Percentiles rank a stretch among this genome's conserved stretches.
Evolutionary conservation across 2,113 vertebrate genomes (phyloP).

Genomic region (Brachypodius melanocephalos): DNA sequence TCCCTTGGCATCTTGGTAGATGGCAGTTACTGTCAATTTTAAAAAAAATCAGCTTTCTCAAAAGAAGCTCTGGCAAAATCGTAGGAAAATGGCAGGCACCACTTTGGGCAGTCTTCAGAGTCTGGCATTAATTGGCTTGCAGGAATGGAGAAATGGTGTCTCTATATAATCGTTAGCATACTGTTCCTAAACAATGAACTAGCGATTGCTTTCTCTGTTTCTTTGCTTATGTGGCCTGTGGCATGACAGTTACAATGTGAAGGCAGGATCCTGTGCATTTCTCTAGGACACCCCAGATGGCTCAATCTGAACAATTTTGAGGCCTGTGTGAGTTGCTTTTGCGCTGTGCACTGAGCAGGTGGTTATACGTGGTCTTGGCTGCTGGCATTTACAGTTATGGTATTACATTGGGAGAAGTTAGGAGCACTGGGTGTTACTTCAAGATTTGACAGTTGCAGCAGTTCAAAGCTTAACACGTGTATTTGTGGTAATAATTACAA

Average conservation of each 20-base stretch:
- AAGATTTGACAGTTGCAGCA: not conserved
- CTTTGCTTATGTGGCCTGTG: not conserved
- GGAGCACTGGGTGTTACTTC: not conserved
- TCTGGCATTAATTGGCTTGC: not conserved
- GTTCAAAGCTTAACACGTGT: not conserved
- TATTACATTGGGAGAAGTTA: not conserved
- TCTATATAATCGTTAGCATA: not conserved
- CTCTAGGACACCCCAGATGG: not conserved
- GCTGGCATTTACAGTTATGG: not conserved
- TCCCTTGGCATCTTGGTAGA: not conserved
- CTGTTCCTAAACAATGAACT: not conserved
- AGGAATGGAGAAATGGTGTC: not conserved
- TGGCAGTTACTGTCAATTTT: not conserved
- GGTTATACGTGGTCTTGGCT: not conserved
- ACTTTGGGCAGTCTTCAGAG: not conserved
- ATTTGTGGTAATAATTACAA: not conserved
- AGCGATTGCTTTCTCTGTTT: not conserved
- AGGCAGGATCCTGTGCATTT: not conserved
- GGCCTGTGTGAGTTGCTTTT: not conserved
- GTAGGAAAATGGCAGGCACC: not conserved
- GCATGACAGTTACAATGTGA: not conserved
- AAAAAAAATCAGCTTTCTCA: not conserved
- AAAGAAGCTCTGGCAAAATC: not conserved
- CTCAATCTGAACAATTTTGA: not conserved
- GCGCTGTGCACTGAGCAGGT: accelerated